Base-by-base conservation (phyloP, 1,140 invertebrate genomes). In the Plutomurus gul region DNA sequence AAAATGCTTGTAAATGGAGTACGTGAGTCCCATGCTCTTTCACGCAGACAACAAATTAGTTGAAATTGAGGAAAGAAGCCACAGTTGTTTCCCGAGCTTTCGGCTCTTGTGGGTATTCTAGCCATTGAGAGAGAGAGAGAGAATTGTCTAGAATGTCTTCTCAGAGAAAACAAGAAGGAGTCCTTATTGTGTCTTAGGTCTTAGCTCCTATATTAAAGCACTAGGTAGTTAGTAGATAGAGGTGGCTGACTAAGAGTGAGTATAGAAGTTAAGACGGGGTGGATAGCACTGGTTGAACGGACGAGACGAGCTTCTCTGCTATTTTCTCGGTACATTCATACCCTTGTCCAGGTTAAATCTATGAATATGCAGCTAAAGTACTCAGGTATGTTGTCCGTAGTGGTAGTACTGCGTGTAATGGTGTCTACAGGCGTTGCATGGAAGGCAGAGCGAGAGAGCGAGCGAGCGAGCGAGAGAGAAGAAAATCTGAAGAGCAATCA, bases 321-420 rank as follows among this genome's bases (percentile, higher is more conserved):
- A 65, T 65, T 65, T 65, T 65, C 25, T 33, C 27, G 56, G 56
- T 11, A 65, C 56, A 65, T 30, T n/a, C 51, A 60, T 60, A n/a
- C n/a, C n/a, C n/a, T n/a, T n/a, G n/a, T n/a, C n/a, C n/a, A n/a
- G n/a, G n/a, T n/a, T n/a, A n/a, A n/a, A n/a, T n/a, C n/a, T n/a
- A n/a, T n/a, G n/a, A n/a, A n/a, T n/a, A n/a, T n/a, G n/a, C n/a
- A n/a, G n/a, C 10, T 43, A 13, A 4, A 1, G n/a, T 43, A 3
- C 39, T 43, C 39, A 43, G 39, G n/a, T n/a, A 43, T 43, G 11
- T 43, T 43, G 39, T 43, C 39, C 39, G n/a, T 43, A n/a, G n/a
- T n/a, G n/a, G n/a, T n/a, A 43, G 39, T 43, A 65, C 27, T 65
- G 56, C 36, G 56, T 65, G 27, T 33, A 30, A n/a, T n/a, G n/a